phyloP scores from a whole-genome alignment of 2,113 vertebrate genomes.

The Shinisaurus crocodilurus region DNA sequence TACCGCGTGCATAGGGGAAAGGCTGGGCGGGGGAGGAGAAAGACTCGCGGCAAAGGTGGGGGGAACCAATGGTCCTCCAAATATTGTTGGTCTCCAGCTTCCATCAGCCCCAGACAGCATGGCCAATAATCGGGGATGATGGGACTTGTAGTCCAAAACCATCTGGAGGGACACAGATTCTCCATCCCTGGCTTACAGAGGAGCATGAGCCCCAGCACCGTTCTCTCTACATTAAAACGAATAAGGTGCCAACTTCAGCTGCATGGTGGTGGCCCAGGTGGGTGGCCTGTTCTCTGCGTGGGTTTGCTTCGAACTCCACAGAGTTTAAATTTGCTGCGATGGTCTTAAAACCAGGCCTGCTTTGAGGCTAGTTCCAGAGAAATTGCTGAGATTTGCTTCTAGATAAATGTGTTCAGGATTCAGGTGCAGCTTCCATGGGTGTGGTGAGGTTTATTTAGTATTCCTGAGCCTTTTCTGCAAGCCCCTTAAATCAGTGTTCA shows the following conservation, averaged over 20 bases:
- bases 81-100: no score
- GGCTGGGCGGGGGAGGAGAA: no score
- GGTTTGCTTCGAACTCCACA: neutral
- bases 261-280: no score
- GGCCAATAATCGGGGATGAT: no score
- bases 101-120: no score
- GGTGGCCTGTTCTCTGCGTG: neutral
- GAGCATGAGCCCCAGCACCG: neutral
- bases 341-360: neutral
- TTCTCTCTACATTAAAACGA: neutral
- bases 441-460: neutral
- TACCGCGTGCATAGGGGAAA: neutral
- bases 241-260: no score
- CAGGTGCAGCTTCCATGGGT: no score
- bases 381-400: neutral
- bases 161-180: no score
- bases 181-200: neutral
- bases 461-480: neutral
- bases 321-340: neutral
- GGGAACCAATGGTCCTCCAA: no score
- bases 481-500: neutral
- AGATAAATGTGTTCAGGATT: neutral
- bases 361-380: neutral
- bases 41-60: no score
- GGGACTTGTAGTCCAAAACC: no score